A percentile compares a stretch with the other conserved stretches of the same genome.
phyloP scores from a whole-genome alignment of 2,113 vertebrate genomes.

The Pristiophorus japonicus region DNA sequence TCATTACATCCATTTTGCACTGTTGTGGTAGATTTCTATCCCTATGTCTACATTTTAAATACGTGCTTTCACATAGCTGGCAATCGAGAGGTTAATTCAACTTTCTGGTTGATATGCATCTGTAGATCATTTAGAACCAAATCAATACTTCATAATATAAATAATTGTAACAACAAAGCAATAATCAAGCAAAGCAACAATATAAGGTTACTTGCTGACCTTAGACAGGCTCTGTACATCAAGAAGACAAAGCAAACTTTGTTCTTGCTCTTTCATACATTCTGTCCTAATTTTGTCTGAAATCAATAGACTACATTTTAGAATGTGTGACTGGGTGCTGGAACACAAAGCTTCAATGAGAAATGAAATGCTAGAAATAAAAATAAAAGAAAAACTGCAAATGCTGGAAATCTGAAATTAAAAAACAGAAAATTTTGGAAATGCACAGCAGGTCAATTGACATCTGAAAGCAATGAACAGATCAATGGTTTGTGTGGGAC shows the following conservation, averaged over 20 bases:
- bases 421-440: background rate
- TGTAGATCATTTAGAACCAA: background rate
- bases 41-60: background rate
- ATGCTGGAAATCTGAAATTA: background rate
- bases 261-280: background rate
- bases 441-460: background rate
- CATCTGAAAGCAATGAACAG: background rate
- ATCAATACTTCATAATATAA: constrained; percentile 10
- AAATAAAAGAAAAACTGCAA: background rate
- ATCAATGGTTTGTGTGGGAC: background rate
- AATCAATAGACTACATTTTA: background rate
- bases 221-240: background rate
- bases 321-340: background rate
- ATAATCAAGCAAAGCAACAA: constrained; percentile 6
- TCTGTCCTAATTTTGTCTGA: background rate
- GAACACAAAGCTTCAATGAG: background rate
- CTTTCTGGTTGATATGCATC: background rate
- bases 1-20: background rate
- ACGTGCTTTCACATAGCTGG: background rate
- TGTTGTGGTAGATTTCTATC: background rate
- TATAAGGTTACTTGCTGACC: background rate
- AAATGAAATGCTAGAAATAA: background rate
- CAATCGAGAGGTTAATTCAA: constrained; percentile 16
- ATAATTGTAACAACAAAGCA: background rate
- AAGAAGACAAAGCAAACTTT: background rate